phyloP scores from a whole-genome alignment of 2,113 vertebrate species.

The Empidonax traillii region DNA sequence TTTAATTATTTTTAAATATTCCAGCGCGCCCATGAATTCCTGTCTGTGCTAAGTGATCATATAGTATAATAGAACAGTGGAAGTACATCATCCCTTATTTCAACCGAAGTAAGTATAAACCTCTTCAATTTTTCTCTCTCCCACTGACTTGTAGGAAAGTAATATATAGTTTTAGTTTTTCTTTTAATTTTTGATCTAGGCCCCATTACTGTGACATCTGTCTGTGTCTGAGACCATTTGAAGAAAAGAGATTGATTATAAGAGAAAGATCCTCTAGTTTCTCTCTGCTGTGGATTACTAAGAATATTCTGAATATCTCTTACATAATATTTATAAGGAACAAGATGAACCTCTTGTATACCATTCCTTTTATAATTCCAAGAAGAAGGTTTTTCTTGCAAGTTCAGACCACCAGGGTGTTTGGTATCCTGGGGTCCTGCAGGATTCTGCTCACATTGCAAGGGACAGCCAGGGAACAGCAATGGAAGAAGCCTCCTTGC shows the following conservation, averaged over 20 bases:
- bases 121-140: not conserved
- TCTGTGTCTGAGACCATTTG: not conserved
- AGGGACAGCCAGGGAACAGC: not conserved
- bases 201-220: not conserved
- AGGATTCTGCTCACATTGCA: not conserved
- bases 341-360: not conserved
- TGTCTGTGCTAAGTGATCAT: not conserved
- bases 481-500: not conserved
- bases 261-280: not conserved
- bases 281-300: not conserved
- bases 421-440: not conserved
- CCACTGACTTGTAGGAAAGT: not conserved
- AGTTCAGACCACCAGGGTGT: not conserved
- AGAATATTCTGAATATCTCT: not conserved
- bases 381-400: not conserved
- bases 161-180: not conserved
- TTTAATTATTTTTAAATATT: not conserved
- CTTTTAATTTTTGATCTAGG: not conserved
- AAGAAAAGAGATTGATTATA: not conserved
- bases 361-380: not conserved
- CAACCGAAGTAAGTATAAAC: not conserved
- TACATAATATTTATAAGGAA: not conserved
- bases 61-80: not conserved
- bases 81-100: not conserved
- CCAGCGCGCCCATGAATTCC: not conserved